Evolutionary conservation across 2,797 vertebrate genomes (phyloP), one percentile per base, ranked within the genome.

Genomic region (Tapera naevia): DNA sequence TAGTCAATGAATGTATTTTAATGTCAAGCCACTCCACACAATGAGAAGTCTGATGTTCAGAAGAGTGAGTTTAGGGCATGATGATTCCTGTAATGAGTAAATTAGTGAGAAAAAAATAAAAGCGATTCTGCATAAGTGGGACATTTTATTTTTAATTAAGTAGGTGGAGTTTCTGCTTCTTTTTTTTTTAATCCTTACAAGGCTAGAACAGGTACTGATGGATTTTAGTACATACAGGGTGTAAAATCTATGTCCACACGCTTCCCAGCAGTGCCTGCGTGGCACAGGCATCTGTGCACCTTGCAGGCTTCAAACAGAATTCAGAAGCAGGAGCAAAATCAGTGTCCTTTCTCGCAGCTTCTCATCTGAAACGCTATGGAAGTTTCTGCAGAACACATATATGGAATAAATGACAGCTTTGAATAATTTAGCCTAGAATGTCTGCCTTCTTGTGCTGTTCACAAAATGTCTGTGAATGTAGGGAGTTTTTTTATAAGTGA

Each of bases 1-100:
- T 80, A 88, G 60, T 87, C 95, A 89, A 46, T 93, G 93, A 89
- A 76, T 35, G 86, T 79, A 39, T 96, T 93, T 94, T 93, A 89
- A 86, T 93, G 92, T 89, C 87, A 93, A 81, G 73, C 35, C 32
- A 37, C 39, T 58, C 61, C 41, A 86, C 74, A 67, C 83, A 85
- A 61, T 10, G 56, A 89, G 85, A 78, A 94, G 45, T 79, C 76
- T 85, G 64, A 53, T 81, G 58, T 56, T 91, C 61, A 62, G 50
- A 86, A 50, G 62, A 94, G 65, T 56, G 72, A 12, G 9, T 84
- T 83, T 50, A 69, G 81, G 64, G 72, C 0, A 0, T 75, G 79
- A 82, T 65, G 37, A 78, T 73, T 96, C 79, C 71, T 86, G 41
- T 35, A 88, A 93, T 91, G 67, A 46, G 60, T 86, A 82, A 88